phyloP scores from a whole-genome alignment of 1,140 invertebrate genomes.

The Bathynomus jamesi region DNA sequence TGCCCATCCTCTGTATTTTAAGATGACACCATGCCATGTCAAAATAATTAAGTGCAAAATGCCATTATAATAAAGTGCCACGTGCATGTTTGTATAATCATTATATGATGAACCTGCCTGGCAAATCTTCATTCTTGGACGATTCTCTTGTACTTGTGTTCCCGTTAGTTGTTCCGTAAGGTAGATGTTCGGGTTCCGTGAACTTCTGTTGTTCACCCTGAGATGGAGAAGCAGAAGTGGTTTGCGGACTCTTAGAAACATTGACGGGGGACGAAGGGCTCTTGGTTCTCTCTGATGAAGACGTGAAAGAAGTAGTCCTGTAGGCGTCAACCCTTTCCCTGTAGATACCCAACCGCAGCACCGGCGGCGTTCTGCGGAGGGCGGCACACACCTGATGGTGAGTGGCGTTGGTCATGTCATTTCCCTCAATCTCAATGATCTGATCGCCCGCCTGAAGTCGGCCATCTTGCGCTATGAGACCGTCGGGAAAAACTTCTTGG shows the following conservation, averaged over 20 bases:
- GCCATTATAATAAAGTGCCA: too few relatives aligned
- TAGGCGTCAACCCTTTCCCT: slow-evolving; percentile 40
- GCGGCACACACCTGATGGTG: slow-evolving; percentile 39
- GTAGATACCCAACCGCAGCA: slow-evolving; percentile 40
- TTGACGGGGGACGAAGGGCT: neutral
- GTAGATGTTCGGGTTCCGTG: too few relatives aligned
- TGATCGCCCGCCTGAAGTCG: slow-evolving; percentile 54
- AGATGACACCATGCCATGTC: too few relatives aligned
- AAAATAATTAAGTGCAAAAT: too few relatives aligned
- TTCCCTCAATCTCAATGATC: slow-evolving; percentile 52
- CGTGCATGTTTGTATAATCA: too few relatives aligned
- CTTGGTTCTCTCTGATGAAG: neutral
- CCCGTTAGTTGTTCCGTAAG: too few relatives aligned
- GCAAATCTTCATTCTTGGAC: too few relatives aligned
- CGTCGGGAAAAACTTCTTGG: slow-evolving; percentile 49
- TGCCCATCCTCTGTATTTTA: too few relatives aligned
- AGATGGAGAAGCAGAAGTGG: neutral
- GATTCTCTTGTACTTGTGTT: too few relatives aligned
- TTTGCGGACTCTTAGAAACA: neutral
- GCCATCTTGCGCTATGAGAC: slow-evolving; percentile 48
- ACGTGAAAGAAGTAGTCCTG: slow-evolving; percentile 1
- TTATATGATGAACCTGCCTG: too few relatives aligned
- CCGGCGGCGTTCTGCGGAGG: slow-evolving; percentile 34
- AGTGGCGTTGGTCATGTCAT: slow-evolving; percentile 39
- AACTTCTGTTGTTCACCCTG: too few relatives aligned